Evolutionary conservation across 2,888 invertebrate species (phyloP), one percentile per base, ranked within the genome.

Genomic region (Orthosia incerta): DNA sequence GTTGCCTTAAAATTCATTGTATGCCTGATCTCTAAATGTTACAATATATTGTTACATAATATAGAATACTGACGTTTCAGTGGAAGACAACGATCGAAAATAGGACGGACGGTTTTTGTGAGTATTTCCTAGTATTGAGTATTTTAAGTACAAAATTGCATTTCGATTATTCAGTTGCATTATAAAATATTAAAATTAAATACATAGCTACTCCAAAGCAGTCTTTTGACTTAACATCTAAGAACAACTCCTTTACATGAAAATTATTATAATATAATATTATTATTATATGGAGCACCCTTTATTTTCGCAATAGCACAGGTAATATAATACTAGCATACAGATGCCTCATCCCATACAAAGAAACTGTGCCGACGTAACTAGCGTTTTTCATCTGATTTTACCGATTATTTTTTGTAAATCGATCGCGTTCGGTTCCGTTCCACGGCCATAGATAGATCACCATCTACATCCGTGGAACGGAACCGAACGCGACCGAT

Each of bases 71-170:
- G 67, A 68, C 23, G 1, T 67, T 64, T 46, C 20, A 66, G 23
- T 68, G 81, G 81, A 81, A 81, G 80, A 81, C 80, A 70, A 39
- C 55, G 15, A 50, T 76, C 50, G 26, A 59, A 26, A 62, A 67
- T 39, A 68, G 80, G 83, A 80, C 80, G 82, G 79, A 84, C 51
- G 73, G n/a, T 76, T 64, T 65, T 69, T 73, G 23, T 66, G 78
- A 85, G 80, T 80, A 83, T 79, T 75, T 2, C 59, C 74, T 57
- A 74, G 13, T 66, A 74, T 53, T 80, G 79, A 86, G 79, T 86
- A 82, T 84, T 77, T 69, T 81, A 78, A 81, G 78, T 84, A 84
- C 63, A 71, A 71, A 16, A 63, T 74, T 74, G 69, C 64, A 72
- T 74, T 74, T 51, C 11, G 13, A 67, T 67, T n/a, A 45, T 57